Evolutionary conservation across 2,797 vertebrate species (phyloP).

Genomic region (Erpetoichthys calabaricus): DNA sequence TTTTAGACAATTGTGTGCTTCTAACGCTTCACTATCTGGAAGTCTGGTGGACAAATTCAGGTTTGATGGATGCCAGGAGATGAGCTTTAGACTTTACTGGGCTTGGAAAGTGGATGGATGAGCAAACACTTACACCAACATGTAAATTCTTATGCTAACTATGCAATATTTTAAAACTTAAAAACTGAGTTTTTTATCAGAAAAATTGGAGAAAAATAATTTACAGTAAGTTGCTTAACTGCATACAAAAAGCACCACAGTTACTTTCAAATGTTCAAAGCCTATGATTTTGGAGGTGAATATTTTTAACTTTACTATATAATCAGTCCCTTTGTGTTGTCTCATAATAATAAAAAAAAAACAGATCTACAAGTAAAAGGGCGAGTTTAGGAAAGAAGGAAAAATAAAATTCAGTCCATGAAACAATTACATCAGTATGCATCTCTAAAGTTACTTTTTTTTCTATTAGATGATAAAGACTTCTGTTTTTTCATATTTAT

Average conservation of each 20-base stretch:
- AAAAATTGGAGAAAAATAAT: background rate
- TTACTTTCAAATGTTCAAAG: constrained; percentile 3
- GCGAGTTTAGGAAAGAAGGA: too few species aligned
- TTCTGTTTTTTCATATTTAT: constrained; percentile 49
- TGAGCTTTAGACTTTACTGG: too few species aligned
- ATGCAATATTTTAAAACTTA: too few species aligned
- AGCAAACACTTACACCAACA: too few species aligned
- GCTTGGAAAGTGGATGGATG: too few species aligned
- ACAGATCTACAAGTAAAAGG: constrained; percentile 1
- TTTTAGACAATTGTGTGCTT: too few species aligned
- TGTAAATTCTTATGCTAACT: too few species aligned
- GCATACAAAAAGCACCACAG: background rate
- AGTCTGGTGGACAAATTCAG: too few species aligned
- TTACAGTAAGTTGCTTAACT: constrained; percentile 7
- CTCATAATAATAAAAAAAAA: too few species aligned
- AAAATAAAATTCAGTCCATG: background rate
- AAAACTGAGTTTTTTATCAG: too few species aligned
- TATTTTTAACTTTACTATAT: constrained; percentile 3
- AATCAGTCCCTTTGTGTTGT: constrained; percentile 4
- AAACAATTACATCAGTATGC: constrained; percentile 18
- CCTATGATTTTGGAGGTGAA: background rate
- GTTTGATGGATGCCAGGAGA: too few species aligned
- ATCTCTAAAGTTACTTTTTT: constrained; percentile 25
- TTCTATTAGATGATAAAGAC: constrained; percentile 46
- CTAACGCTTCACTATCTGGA: too few species aligned